Evolutionary conservation across 2,888 invertebrate species (phyloP).

Genomic region (Cantharis rustica): DNA sequence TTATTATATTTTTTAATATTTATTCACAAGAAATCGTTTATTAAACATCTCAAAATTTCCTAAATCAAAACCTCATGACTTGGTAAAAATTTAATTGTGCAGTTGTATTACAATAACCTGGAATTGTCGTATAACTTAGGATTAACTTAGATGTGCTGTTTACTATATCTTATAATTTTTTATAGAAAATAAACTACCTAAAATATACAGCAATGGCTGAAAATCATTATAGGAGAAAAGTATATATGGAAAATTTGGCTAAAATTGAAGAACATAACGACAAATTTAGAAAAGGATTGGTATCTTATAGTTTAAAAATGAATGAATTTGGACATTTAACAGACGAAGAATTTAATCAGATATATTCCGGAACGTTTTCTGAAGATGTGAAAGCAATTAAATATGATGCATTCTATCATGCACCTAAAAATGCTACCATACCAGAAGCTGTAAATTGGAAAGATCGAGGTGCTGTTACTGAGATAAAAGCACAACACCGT

Average conservation of each 20-base stretch:
- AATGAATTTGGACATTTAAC: slow-evolving; percentile 90
- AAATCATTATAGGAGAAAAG: slow-evolving; percentile 84
- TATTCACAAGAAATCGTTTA: no score
- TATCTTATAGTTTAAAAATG: slow-evolving; percentile 69
- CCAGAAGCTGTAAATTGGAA: slow-evolving; percentile 86
- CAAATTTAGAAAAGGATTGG: slow-evolving; percentile 67
- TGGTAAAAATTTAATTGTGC: no score
- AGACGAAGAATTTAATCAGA: slow-evolving; percentile 77
- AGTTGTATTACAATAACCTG: no score
- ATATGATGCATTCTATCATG: slow-evolving; percentile 45
- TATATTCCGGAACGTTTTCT: slow-evolving; percentile 65
- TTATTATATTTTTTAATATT: no score
- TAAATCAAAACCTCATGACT: no score
- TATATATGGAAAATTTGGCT: slow-evolving; percentile 85
- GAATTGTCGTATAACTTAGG: no score
- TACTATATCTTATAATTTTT: background rate
- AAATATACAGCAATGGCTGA: slow-evolving; percentile 57
- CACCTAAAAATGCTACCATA: slow-evolving; percentile 70
- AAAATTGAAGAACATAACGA: slow-evolving; percentile 86
- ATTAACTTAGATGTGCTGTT: no score
- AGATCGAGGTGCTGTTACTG: slow-evolving; percentile 82
- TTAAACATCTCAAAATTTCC: no score
- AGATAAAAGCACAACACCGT: slow-evolving; percentile 86
- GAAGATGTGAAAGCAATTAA: no score
- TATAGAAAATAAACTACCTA: background rate